Evolutionary conservation across 1,140 invertebrate genomes (phyloP), one percentile per base, ranked within the genome.

Genomic region (Drosophila ogumai): DNA sequence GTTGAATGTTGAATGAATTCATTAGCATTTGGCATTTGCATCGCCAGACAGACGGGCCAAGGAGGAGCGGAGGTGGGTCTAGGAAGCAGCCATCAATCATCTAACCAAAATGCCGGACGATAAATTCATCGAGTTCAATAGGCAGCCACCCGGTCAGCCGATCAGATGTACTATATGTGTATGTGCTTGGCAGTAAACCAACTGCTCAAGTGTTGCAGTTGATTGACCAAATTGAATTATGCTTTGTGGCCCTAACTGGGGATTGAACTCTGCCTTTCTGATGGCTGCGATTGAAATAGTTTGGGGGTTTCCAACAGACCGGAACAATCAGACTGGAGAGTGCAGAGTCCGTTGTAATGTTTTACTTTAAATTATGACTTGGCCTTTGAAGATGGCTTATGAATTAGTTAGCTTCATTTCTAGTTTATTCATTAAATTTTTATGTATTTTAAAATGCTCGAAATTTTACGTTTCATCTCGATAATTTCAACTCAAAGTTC

Each of bases 161-260:
- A 41, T 44, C 71, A 25, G 40, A 38, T 28, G 36, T 55, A 25
- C 34, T 50, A 68, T 28, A 38, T 52, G 17, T 73, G 25, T 74
- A 15, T 72, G 52, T 46, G 41, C 34, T n/a, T 3, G 55, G 55
- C 73, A 52, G 55, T 60, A 76, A 59, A 49, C 72, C 58, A 67
- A 66, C 47, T 59, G 73, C 64, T 65, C 54, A 76, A 76, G 55
- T 58, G 64, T 77, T 77, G 74, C 56, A 54, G 28, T 74, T 74
- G 71, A 84, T 84, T 84, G 75, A 79, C 81, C 81, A 72, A 84
- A 84, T 84, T 82, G 81, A 84, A 75, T 84, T 82, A 79, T 79
- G 71, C 56, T 63, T 69, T 78, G 75, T 56, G 74, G 74, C 40
- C 55, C 60, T 19, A 65, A 41, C 63, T 47, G 43, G 3, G 47